Base-by-base conservation (phyloP, 2,797 vertebrate genomes). In the Lagocephalus sceleratus region DNA sequence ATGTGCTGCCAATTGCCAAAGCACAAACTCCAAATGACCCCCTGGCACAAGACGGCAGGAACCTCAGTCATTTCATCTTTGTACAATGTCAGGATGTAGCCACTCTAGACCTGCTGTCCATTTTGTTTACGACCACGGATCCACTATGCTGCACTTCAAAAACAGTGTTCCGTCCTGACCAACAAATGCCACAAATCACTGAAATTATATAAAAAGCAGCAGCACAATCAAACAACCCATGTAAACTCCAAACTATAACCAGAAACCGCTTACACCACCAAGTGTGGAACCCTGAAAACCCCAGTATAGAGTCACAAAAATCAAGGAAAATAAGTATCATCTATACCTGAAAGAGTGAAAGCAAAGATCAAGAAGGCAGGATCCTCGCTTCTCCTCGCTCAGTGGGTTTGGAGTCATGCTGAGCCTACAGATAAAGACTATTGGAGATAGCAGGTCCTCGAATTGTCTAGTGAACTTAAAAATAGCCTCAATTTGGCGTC, bases 401-500 rank as follows among this genome's bases (percentile, higher is more conserved):
- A 43, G 43, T 14, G 44, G 21, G 12, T 20, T 10, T 21, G 43
- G 21, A 15, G 43, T 21, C 20, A 25, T 25, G 22, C 45, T 6
- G 21, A 47, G 15, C 1, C 6, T 15, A 1, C 15, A 47, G 21
- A 12, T 21, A 22, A 22, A 23, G 12, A 15, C 5, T n/a, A 15
- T 14, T 45, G 5, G 5, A 45, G 14, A 46, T 8, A 22, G 25
- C 5, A 23, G 20, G 5, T 23, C 6, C 15, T 2, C 20, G 42
- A 19, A 3, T 5, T 5, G 19, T 20, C 44, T n/a, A 16, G 14
- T 15, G 43, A 45, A 45, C 20, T 15, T 4, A 22, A 44, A 7
- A 21, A 15, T 23, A 15, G 21, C 40, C 58, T 55, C 5, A 60
- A 50, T 42, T 63, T 60, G 22, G 21, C 45, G 45, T 48, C 51